These are phyloP conservation scores for Thalassophryne amazonica DNA, from an alignment of 2,797 vertebrate species.

Conservation along the genomic window DNA sequence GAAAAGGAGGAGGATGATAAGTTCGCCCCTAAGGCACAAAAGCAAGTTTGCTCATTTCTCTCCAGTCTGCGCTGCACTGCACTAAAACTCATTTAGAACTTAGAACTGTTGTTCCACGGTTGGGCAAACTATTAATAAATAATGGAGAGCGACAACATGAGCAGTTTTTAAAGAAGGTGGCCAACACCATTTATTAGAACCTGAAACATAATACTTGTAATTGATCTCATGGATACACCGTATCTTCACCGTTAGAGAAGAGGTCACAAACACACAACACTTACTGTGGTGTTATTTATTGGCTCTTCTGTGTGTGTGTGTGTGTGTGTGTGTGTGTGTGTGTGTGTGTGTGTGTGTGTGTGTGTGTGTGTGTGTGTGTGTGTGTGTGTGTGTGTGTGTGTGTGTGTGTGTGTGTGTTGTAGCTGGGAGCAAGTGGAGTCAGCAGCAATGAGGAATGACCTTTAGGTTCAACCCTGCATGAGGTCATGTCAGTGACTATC, in stretches of 20 bases:
- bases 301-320: neutral
- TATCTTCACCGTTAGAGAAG: conserved; percentile 29
- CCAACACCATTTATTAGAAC: conserved; percentile 35
- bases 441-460: conserved; percentile 69
- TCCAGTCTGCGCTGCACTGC: conserved; percentile 60
- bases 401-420: conserved; percentile 10
- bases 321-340: conserved; percentile 4
- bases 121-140: conserved; percentile 77
- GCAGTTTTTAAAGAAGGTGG: conserved; percentile 61
- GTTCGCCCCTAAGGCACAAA: conserved; percentile 52
- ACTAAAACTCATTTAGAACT: conserved; percentile 77
- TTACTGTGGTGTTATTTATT: conserved; percentile 8
- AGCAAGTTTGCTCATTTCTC: conserved; percentile 62
- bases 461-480: conserved; percentile 80
- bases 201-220: conserved; percentile 37
- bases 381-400: conserved; percentile 4
- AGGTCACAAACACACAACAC: conserved; percentile 15
- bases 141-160: conserved; percentile 63
- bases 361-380: neutral
- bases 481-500: conserved; percentile 82
- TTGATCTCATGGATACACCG: conserved; percentile 20
- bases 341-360: neutral
- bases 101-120: conserved; percentile 65
- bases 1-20: conserved; percentile 45
- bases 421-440: no score